Evolutionary conservation across 2,888 invertebrate species (phyloP), one percentile per base, ranked within the genome.

Genomic region (Pseudococcus jackbeardsleyi): DNA sequence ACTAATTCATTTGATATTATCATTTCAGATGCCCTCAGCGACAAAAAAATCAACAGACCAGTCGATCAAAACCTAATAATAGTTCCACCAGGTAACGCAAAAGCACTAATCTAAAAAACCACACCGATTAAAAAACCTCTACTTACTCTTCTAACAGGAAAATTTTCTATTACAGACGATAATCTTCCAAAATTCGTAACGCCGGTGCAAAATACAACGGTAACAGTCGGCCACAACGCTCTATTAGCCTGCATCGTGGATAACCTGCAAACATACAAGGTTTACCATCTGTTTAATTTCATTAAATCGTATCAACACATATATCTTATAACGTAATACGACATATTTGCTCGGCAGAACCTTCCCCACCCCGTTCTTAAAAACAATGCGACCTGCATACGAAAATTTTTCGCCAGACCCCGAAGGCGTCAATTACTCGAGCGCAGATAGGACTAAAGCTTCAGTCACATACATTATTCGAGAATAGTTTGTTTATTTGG

Each of bases 121-220:
- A 48, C n/a, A 0, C n/a, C 15, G 82, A 12, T 39, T 11, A 19
- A 22, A 46, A 48, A 84, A 46, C 22, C 2, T 6, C 77, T 5
- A 79, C 39, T 79, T 42, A 19, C 22, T 26, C 11, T 19, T n/a
- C 7, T 48, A 7, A 48, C 46, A 48, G 46, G 15, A 19, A 8
- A 33, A 72, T 68, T 88, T 88, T 54, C 6, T 4, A 42, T 82
- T 88, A n/a, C 84, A 88, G 88, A 88, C 82, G 84, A 88, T 48
- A 84, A 84, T 84, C 15, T 84, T 11, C 88, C 97, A 89, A 94
- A 95, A 91, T 97, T 97, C 92, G 95, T 96, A 90, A 97, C 96
- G 91, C 95, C 96, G 86, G 96, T 97, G 90, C 95, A 96, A 86
- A 97, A 97, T 92, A 96, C 97, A 90, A 97, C 97, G 42, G 96